Base-by-base conservation (phyloP, 2,888 invertebrate genomes). In the Siphlonurus alternatus region DNA sequence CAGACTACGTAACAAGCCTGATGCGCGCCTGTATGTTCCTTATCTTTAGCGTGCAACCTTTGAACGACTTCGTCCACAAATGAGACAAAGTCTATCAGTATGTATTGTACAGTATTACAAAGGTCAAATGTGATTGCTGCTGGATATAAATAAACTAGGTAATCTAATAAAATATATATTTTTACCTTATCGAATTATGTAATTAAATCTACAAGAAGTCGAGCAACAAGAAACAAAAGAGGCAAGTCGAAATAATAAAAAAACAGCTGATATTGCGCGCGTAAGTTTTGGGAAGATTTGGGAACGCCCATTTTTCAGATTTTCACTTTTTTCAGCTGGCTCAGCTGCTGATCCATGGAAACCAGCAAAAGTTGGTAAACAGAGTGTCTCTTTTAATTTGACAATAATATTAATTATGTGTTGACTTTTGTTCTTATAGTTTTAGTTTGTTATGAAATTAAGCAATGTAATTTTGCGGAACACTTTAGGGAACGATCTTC, bases 401-500 rank as follows among this genome's bases (percentile, higher is more conserved):
- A n/a, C n/a, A n/a, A n/a, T n/a, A n/a, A n/a, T n/a, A n/a, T n/a
- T n/a, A n/a, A n/a, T n/a, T n/a, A n/a, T n/a, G n/a, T n/a, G n/a
- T n/a, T n/a, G n/a, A n/a, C n/a, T n/a, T n/a, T n/a, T n/a, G n/a
- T n/a, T 38, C 15, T 10, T 38, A 38, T 38, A 38, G 38, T 38
- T 38, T 38, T 38, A 38, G 15, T n/a, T n/a, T 10, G 38, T 38
- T 10, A 38, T 38, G 38, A 38, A 38, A 38, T 38, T 38, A 15
- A 5, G 5, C 5, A 38, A 38, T 38, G 15, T 15, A 38, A 10
- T 38, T 38, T 38, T 10, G 15, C 5, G 38, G 5, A 38, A 38
- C 15, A 38, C 5, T 10, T 38, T 38, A 38, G 38, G 38, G 15
- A 56, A 56, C 7, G 56, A 20, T 7, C 22, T 75, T 15, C 73